These are phyloP conservation scores for Trichonephila inaurata DNA, from an alignment of 1,140 invertebrate genomes.

Conservation along the genomic window DNA sequence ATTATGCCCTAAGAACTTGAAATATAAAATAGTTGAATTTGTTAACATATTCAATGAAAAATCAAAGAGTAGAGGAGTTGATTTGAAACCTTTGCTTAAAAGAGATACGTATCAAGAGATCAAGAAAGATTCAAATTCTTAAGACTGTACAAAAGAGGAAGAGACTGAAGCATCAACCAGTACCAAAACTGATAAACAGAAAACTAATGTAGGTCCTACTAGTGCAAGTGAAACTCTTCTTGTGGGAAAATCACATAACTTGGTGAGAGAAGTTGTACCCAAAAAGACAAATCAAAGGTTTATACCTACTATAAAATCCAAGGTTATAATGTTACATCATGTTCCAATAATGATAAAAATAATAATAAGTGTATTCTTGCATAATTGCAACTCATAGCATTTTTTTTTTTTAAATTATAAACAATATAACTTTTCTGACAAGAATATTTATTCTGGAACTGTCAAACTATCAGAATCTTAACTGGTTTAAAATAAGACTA, in stretches of 20 bases:
- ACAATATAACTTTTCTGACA: too few relatives aligned
- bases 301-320: neutral
- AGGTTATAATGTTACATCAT: neutral
- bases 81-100: neutral
- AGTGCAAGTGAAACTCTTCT: neutral
- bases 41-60: slow-evolving; percentile 17
- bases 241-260: neutral
- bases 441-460: neutral
- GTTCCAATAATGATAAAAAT: neutral
- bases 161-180: too few relatives aligned
- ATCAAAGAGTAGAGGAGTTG: neutral
- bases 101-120: neutral
- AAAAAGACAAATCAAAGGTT: neutral
- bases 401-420: too few relatives aligned
- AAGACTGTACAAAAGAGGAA: too few relatives aligned
- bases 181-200: neutral
- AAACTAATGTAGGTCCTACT: neutral
- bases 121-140: neutral
- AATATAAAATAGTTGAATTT: neutral
- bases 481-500: neutral
- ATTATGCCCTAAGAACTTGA: neutral
- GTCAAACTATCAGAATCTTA: neutral
- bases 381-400: too few relatives aligned
- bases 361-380: too few relatives aligned
- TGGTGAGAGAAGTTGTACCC: neutral